These are phyloP conservation scores for Nephrotoma flavescens DNA, from an alignment of 2,888 invertebrate genomes.

Conservation along the genomic window DNA sequence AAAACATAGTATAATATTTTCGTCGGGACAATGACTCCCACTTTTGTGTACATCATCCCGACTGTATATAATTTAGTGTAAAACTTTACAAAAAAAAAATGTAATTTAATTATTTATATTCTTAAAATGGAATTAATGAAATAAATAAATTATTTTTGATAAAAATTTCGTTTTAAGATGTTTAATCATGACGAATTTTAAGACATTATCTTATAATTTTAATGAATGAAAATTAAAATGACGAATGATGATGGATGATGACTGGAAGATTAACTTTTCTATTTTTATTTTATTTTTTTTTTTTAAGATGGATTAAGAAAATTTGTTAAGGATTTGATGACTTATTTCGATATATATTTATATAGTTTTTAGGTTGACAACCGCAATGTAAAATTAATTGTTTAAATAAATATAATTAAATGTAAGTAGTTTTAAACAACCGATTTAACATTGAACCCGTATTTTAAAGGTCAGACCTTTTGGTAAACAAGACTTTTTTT, in stretches of 20 bases:
- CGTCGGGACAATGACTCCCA: neutral
- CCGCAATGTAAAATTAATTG: neutral
- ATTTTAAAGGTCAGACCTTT: neutral
- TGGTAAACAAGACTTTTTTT: neutral
- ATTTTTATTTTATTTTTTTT: neutral
- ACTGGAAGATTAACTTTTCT: neutral
- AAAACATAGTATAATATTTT: neutral
- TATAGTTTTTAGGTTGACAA: neutral
- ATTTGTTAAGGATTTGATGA: neutral
- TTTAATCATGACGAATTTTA: neutral
- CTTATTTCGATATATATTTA: neutral
- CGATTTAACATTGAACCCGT: neutral
- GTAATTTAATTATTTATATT: neutral
- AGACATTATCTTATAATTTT: neutral
- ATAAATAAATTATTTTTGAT: neutral
- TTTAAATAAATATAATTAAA: neutral
- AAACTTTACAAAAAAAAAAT: neutral
- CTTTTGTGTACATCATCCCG: neutral
- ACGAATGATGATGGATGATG: neutral
- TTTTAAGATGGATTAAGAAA: neutral
- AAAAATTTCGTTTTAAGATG: neutral
- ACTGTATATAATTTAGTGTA: neutral
- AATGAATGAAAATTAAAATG: neutral
- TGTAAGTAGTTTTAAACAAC: neutral
- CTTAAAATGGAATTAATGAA: neutral